phyloP scores from a whole-genome alignment of 2,113 vertebrate species.

The Neotragus moschatus region DNA sequence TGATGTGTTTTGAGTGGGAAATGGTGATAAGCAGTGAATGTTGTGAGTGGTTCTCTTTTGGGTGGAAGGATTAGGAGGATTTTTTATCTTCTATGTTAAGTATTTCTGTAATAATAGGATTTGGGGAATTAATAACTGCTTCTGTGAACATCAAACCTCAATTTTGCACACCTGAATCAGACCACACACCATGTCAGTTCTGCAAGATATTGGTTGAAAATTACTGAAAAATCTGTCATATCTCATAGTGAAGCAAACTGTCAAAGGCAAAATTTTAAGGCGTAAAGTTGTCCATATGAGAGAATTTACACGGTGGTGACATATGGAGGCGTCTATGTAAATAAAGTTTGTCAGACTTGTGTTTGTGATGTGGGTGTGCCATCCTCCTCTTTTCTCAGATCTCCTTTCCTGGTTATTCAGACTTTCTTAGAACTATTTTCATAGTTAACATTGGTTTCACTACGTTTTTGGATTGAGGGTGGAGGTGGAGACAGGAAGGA shows the following conservation, averaged over 20 bases:
- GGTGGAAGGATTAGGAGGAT: neutral
- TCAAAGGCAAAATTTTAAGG: neutral
- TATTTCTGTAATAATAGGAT: neutral
- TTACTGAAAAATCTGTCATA: neutral
- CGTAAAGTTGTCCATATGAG: neutral
- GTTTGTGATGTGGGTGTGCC: neutral
- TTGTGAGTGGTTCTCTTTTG: neutral
- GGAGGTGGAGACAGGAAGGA: conserved; percentile 28
- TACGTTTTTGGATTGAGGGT: neutral
- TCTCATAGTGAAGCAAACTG: neutral
- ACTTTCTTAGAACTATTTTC: conserved; percentile 5
- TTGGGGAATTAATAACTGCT: neutral
- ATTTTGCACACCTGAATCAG: neutral
- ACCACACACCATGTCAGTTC: neutral
- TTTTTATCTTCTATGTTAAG: neutral
- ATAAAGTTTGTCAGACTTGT: neutral
- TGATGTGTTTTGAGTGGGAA: neutral
- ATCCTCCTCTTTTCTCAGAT: neutral
- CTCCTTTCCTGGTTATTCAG: neutral
- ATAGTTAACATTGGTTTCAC: neutral
- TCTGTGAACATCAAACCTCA: neutral
- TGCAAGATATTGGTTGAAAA: neutral
- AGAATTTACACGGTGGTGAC: neutral
- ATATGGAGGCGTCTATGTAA: neutral
- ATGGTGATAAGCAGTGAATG: neutral